Evolutionary conservation across 2,888 invertebrate genomes (phyloP), one percentile per base, ranked within the genome.

Genomic region (Dasysyrphus albostriatus): DNA sequence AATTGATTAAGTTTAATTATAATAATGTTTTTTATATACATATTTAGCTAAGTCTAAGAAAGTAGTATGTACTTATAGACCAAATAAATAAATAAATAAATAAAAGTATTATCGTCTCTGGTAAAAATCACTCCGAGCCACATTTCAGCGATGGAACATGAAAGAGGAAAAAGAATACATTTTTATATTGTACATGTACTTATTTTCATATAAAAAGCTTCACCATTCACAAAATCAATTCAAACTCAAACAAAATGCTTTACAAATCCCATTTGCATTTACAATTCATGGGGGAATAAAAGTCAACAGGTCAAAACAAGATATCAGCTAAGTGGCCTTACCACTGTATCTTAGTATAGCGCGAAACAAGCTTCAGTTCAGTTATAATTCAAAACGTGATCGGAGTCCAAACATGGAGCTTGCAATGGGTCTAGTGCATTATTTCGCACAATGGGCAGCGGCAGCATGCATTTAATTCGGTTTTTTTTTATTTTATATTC

Each of bases 311-410:
- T 58, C 58, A 80, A 37, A 39, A 12, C 8, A 14, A 19, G 24
- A 16, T 0, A 42, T 24, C 24, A 6, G n/a, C 44, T 47, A 65
- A 65, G 34, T 63, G 32, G 32, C 47, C 19, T 5, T n/a, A 32
- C 47, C 32, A 65, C 47, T 65, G 47, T 6, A 37, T 3, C 24
- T 3, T 2, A 1, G 10, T 49, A 16, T 47, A 16, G 37, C 59
- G 14, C 56, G 49, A 70, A 75, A 58, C 69, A 70, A 34, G 47
- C 74, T 79, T 79, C 49, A 83, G 83, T 79, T 19, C 32, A 34
- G n/a, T 29, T 34, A n/a, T n/a, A 19, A 49, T 47, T 65, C 75
- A 37, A 67, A 84, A 72, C 81, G 80, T 80, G 75, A 80, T 80
- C 70, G 65, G 69, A 74, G 56, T 56, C 74, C 74, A 74, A 63